Evolutionary conservation across 2,113 vertebrate genomes (phyloP).

Genomic region (Lipophrys pholis): DNA sequence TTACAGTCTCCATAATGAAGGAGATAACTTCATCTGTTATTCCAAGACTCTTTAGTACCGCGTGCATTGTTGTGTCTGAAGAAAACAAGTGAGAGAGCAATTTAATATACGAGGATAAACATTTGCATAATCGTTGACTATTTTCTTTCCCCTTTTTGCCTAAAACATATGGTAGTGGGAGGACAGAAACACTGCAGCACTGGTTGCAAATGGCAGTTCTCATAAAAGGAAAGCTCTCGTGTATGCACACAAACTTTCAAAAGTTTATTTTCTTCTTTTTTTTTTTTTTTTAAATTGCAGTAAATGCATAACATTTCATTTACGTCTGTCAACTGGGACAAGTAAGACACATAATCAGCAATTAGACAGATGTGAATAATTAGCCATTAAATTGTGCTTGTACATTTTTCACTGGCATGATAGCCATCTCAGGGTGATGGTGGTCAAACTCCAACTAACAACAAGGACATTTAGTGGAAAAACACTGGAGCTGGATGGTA

Average conservation of each 20-base stretch:
- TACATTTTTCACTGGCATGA: not conserved
- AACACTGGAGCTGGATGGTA: too few species aligned
- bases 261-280: not conserved
- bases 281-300: slow-evolving; percentile 13
- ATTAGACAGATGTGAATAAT: not conserved
- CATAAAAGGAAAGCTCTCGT: slow-evolving; percentile 4
- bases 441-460: not conserved
- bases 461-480: too few species aligned
- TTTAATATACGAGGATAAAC: slow-evolving; percentile 40
- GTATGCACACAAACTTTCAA: slow-evolving; percentile 6
- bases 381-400: not conserved
- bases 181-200: slow-evolving; percentile 15
- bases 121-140: slow-evolving; percentile 46
- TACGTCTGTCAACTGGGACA: not conserved
- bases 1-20: slow-evolving; percentile 85
- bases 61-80: slow-evolving; percentile 90
- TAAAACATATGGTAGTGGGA: slow-evolving; percentile 48
- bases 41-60: slow-evolving; percentile 86
- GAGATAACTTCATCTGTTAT: slow-evolving; percentile 86
- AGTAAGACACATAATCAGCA: not conserved
- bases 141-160: slow-evolving; percentile 32
- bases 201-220: slow-evolving; percentile 29
- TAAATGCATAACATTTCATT: not conserved
- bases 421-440: not conserved
- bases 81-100: slow-evolving; percentile 35